phyloP scores from a whole-genome alignment of 2,113 vertebrate genomes.

The Syngnathus floridae region DNA sequence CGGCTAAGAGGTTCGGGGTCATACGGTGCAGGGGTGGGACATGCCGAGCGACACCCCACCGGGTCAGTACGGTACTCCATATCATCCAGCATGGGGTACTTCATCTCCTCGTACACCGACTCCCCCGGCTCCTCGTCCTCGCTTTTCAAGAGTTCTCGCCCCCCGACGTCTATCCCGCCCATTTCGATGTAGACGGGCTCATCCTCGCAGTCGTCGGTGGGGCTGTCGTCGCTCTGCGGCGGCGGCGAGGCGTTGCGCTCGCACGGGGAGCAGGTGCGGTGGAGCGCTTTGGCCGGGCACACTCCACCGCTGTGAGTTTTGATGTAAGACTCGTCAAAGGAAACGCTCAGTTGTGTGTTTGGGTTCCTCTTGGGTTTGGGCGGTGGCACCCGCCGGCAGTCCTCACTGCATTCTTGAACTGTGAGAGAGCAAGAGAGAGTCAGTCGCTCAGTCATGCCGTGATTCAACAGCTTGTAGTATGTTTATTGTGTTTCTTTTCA shows the following conservation, averaged over 20 bases:
- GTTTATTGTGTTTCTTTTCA: background rate
- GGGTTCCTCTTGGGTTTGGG: slow-evolving; percentile 96
- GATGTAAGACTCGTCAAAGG: slow-evolving; percentile 92
- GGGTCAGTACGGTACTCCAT: slow-evolving; percentile 79
- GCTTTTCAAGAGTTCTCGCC: slow-evolving; percentile 62
- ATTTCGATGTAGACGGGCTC: slow-evolving; percentile 99
- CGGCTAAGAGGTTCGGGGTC: slow-evolving; percentile 83
- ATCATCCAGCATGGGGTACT: slow-evolving; percentile 90
- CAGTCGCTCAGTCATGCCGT: background rate
- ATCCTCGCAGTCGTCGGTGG: slow-evolving; percentile 78
- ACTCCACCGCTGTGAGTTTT: slow-evolving; percentile 77
- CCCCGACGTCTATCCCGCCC: slow-evolving; percentile 80
- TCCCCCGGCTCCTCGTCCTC: slow-evolving; percentile 86
- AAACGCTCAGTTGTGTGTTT: slow-evolving; percentile 94
- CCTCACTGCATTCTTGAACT: slow-evolving; percentile 89
- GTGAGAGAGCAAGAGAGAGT: slow-evolving; percentile 45
- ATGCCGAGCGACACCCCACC: slow-evolving; percentile 84
- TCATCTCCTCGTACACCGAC: slow-evolving; percentile 98
- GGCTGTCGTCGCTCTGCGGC: slow-evolving; percentile 72
- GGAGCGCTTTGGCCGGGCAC: slow-evolving; percentile 55
- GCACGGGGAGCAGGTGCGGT: slow-evolving; percentile 49
- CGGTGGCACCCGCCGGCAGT: slow-evolving; percentile 93
- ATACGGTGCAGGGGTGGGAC: slow-evolving; percentile 87
- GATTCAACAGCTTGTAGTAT: too few relatives aligned
- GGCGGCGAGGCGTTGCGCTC: slow-evolving; percentile 75